phyloP scores from a whole-genome alignment of 2,888 invertebrate species.

The Petrophora chlorosata region DNA sequence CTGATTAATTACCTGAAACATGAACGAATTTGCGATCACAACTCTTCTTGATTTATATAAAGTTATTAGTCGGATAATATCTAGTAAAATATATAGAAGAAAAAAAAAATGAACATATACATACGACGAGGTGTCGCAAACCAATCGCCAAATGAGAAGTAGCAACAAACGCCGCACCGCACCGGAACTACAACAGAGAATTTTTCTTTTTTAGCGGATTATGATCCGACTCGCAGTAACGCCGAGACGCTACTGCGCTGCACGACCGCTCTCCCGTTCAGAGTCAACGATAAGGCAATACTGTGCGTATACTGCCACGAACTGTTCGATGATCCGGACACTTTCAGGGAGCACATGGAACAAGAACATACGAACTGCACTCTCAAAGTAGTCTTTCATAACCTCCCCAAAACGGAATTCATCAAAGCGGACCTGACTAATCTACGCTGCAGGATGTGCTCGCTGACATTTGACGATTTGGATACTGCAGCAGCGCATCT shows the following conservation, averaged over 20 bases:
- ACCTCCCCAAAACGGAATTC: slow-evolving; percentile 68
- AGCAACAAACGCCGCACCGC: slow-evolving; percentile 12
- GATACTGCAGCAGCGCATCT: slow-evolving; percentile 60
- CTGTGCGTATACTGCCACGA: slow-evolving; percentile 76
- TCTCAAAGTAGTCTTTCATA: slow-evolving; percentile 65
- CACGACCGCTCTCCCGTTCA: slow-evolving; percentile 76
- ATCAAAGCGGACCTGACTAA: slow-evolving; percentile 70
- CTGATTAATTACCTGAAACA: neutral
- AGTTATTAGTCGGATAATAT: neutral
- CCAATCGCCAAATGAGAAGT: slow-evolving; percentile 2
- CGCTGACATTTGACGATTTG: slow-evolving; percentile 43
- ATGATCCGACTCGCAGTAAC: slow-evolving; percentile 70
- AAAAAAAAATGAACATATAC: too few species aligned
- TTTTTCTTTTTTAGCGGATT: slow-evolving; percentile 76
- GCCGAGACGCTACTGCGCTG: slow-evolving; percentile 66
- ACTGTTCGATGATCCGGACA: slow-evolving; percentile 63
- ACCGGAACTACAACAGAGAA: slow-evolving; percentile 38
- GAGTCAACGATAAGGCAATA: slow-evolving; percentile 73
- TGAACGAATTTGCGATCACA: neutral
- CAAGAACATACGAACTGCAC: slow-evolving; percentile 64
- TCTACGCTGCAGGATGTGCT: slow-evolving; percentile 61
- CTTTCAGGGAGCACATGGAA: slow-evolving; percentile 65
- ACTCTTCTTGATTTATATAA: neutral
- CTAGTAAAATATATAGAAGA: neutral
- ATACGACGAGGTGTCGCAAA: neutral